Conservation (phyloP, 2,797 vertebrate genomes). For the Rhincodon typus region DNA sequence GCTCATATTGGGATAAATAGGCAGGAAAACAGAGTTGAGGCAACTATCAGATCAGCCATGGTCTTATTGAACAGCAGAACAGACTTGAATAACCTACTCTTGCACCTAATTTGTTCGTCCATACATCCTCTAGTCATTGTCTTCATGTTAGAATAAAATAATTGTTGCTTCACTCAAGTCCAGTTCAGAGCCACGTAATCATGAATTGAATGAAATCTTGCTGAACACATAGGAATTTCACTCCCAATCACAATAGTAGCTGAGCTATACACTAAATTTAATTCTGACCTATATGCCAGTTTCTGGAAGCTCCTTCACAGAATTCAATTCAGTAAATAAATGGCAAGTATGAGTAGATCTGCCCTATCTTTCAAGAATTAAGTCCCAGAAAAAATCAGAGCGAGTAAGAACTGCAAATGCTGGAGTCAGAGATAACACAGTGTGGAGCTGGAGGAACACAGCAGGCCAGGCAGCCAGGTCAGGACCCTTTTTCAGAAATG, state of each 20-base stretch:
- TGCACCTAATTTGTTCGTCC: too few relatives aligned
- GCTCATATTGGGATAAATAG: neutral
- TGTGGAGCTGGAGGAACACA: too few relatives aligned
- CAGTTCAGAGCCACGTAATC: neutral
- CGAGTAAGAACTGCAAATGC: too few relatives aligned
- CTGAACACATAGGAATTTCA: neutral
- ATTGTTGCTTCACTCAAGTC: neutral
- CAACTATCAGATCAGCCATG: too few relatives aligned
- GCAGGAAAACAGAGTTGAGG: too few relatives aligned
- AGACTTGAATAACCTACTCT: too few relatives aligned
- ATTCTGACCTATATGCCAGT: neutral
- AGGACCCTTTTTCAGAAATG: too few relatives aligned
- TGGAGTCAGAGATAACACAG: too few relatives aligned
- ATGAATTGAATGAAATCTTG: neutral
- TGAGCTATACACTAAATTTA: neutral
- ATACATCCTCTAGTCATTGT: neutral
- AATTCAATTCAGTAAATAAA: conserved; percentile 8
- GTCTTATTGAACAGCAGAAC: too few relatives aligned
- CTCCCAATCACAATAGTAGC: neutral
- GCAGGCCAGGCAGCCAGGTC: too few relatives aligned
- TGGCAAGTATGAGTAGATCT: neutral
- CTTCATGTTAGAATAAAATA: neutral
- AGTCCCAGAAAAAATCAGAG: neutral
- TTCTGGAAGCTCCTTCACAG: neutral
- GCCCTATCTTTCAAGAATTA: neutral